Evolutionary conservation across 2,888 invertebrate species (phyloP).

Genomic region (Drosophila siamana): DNA sequence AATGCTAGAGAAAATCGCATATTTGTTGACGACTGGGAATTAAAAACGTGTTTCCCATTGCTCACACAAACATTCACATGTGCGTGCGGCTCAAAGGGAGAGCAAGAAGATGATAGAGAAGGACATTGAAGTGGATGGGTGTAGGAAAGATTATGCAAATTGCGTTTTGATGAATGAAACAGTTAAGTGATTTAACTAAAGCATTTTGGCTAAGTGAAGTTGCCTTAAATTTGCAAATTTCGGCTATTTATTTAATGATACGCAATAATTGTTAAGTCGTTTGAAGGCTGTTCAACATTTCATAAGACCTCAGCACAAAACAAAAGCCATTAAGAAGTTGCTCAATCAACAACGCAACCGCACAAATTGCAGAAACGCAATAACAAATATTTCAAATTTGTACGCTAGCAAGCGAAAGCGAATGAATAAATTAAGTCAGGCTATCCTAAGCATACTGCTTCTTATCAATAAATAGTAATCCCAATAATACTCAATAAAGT

Average conservation of each 20-base stretch:
- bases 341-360: neutral
- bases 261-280: slow-evolving; percentile 32
- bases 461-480: too few relatives aligned
- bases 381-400: slow-evolving; percentile 41
- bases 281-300: slow-evolving; percentile 9
- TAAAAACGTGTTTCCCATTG: slow-evolving; percentile 61
- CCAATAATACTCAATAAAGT: too few relatives aligned
- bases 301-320: slow-evolving; percentile 7
- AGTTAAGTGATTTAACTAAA: slow-evolving; percentile 49
- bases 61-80: slow-evolving; percentile 3
- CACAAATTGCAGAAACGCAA: neutral
- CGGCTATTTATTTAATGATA: slow-evolving; percentile 42
- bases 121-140: neutral
- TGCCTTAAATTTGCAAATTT: slow-evolving; percentile 26
- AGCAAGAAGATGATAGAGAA: neutral
- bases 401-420: neutral
- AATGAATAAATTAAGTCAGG: too few relatives aligned
- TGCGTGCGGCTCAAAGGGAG: slow-evolving; percentile 6
- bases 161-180: slow-evolving; percentile 48
- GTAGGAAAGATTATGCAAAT: slow-evolving; percentile 47
- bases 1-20: slow-evolving; percentile 44
- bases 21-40: slow-evolving; percentile 70
- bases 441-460: too few relatives aligned
- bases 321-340: slow-evolving; percentile 13
- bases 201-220: slow-evolving; percentile 27